These are phyloP conservation scores for Drosophila kuntzei DNA, from an alignment of 2,888 invertebrate species.

Conservation along the genomic window DNA sequence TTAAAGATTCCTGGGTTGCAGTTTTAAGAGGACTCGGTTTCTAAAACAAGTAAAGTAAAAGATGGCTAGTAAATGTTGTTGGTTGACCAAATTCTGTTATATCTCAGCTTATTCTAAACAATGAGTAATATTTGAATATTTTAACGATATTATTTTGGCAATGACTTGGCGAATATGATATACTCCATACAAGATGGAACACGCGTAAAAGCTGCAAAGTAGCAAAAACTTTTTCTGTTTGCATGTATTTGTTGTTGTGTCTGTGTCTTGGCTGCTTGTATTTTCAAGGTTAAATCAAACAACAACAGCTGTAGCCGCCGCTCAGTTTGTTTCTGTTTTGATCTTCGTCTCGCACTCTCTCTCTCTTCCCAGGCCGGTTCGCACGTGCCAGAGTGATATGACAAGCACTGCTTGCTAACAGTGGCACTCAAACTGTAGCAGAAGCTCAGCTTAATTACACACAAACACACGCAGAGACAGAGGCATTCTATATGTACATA, in stretches of 20 bases:
- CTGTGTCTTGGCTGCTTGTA: conserved; percentile 11
- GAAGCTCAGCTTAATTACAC: conserved; percentile 28
- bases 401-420: conserved; percentile 9
- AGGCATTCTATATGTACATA: not conserved
- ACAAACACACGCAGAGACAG: not conserved
- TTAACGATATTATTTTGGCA: conserved; percentile 29
- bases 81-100: not conserved
- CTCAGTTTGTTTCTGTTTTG: conserved; percentile 35
- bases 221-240: conserved; percentile 29
- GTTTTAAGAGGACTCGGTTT: not conserved
- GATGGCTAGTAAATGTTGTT: too few relatives aligned
- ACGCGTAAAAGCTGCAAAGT: conserved; percentile 49
- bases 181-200: conserved; percentile 41
- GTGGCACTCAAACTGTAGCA: conserved; percentile 27
- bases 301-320: conserved; percentile 56
- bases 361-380: conserved; percentile 21
- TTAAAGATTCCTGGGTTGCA: not conserved
- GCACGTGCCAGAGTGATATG: conserved; percentile 41
- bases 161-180: conserved; percentile 48
- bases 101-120: not conserved
- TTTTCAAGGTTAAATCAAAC: conserved; percentile 64
- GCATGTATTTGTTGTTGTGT: conserved; percentile 15
- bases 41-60: too few relatives aligned
- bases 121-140: conserved; percentile 29
- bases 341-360: conserved; percentile 5